Evolutionary conservation across 1,140 invertebrate genomes (phyloP), one percentile per base, ranked within the genome.

Genomic region (Matsumurasca onukii): DNA sequence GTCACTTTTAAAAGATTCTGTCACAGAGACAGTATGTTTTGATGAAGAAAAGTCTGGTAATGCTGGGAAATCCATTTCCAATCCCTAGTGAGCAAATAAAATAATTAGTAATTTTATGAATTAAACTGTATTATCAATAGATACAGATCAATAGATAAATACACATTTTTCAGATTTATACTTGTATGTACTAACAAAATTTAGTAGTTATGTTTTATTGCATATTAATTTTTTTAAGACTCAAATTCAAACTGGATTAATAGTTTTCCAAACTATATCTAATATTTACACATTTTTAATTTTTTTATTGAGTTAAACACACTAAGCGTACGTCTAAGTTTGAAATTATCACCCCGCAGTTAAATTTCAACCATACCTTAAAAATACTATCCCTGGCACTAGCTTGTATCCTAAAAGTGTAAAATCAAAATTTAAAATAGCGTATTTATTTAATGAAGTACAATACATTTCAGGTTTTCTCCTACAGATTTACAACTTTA

Each of bases 1-100:
- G 49, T 73, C 70, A 48, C 70, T 70, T 64, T 70, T 69, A 31
- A 73, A 62, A 57, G 67, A 72, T 61, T 73, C 72, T 34, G 71
- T 67, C 31, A 73, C 69, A 48, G 65, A 25, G 65, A 61, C 39
- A 39, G 67, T 62, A 29, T 49, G 55, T 27, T 67, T 59, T 34
- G 48, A 59, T 2, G 55, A 59, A 27, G 55, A 59, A 22, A 59
- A 59, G 15, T 59, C 55, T 22, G 55, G 2, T 59, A 27, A 27
- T 59, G 12, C 24, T 13, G 24, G 24, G 22, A 59, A 9, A 59
- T 59, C 55, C 55, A 59, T 59, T 59, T 27, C 55, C 55, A 59
- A 27, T 27, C 24, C 55, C 55, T 59, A 27, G 24, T 24, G 30
- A 59, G 22, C 15, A 59, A 59, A 59, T 45, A 51, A 20, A 20